A percentile compares a stretch with the other conserved stretches of the same genome.
Conservation (phyloP, 2,113 vertebrate genomes). For the Colistium nudipinnis region DNA sequence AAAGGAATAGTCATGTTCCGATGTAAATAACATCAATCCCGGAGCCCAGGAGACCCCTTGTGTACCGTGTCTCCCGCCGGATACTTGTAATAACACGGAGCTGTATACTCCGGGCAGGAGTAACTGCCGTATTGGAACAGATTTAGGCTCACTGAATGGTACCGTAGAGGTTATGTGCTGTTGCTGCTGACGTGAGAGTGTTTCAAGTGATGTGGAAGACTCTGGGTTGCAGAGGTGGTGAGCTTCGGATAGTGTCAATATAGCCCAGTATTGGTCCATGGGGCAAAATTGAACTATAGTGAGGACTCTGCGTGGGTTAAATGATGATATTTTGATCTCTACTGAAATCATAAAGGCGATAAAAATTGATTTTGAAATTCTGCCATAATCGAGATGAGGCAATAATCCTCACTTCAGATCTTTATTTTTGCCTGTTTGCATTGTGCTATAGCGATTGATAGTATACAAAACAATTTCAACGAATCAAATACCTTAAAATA, state of each 20-base stretch:
- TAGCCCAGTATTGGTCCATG: background rate
- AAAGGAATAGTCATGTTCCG: slow-evolving; percentile 7
- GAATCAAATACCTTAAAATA: background rate
- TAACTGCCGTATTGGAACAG: background rate
- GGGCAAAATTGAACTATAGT: background rate
- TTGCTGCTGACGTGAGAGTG: slow-evolving; percentile 15
- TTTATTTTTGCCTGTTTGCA: background rate
- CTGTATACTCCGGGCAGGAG: slow-evolving; percentile 4
- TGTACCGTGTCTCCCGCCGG: slow-evolving; percentile 4
- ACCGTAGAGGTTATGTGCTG: slow-evolving; percentile 13
- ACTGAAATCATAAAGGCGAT: background rate
- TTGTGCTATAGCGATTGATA: background rate
- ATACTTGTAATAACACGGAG: slow-evolving; percentile 12
- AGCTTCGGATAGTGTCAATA: background rate
- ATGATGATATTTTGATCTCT: background rate
- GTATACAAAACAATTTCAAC: background rate
- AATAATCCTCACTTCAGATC: background rate
- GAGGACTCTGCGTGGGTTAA: background rate
- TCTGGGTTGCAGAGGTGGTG: background rate
- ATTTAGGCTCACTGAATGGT: background rate
- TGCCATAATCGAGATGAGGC: background rate
- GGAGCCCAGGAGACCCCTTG: slow-evolving; percentile 25
- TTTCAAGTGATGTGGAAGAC: slow-evolving; percentile 12
- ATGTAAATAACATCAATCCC: slow-evolving; percentile 15
- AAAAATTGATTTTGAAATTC: background rate